Percentiles rank a stretch among this genome's conserved stretches.
Conservation (phyloP, 2,888 invertebrate species). For the Malacosoma neustria region DNA sequence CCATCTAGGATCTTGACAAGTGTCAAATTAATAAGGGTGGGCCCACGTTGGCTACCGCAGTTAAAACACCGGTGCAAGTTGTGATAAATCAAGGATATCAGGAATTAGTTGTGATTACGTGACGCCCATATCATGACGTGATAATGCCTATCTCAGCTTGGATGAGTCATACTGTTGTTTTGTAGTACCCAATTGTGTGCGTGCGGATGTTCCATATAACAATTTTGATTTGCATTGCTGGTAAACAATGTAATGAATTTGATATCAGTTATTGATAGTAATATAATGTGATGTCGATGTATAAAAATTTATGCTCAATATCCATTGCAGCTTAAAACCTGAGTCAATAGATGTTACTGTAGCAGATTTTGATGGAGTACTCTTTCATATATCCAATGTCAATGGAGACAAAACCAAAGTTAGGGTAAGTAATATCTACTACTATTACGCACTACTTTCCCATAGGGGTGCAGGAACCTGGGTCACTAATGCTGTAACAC, state of each 20-base stretch:
- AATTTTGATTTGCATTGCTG: slow-evolving; percentile 49
- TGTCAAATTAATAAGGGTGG: slow-evolving; percentile 66
- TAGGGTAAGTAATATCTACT: slow-evolving; percentile 79
- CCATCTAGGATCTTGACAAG: slow-evolving; percentile 59
- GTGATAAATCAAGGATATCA: slow-evolving; percentile 16
- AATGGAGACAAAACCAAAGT: slow-evolving; percentile 98
- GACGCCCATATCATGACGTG: slow-evolving; percentile 42
- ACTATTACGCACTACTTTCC: too few relatives aligned
- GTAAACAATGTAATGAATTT: slow-evolving; percentile 44
- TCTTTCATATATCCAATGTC: slow-evolving; percentile 98
- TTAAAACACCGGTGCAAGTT: slow-evolving; percentile 19
- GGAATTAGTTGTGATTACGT: slow-evolving; percentile 29
- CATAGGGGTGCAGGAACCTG: too few relatives aligned
- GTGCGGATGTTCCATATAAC: slow-evolving; percentile 57
- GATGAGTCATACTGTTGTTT: slow-evolving; percentile 63
- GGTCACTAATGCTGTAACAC: too few relatives aligned
- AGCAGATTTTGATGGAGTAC: slow-evolving; percentile 99
- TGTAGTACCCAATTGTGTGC: slow-evolving; percentile 42
- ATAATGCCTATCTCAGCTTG: slow-evolving; percentile 53
- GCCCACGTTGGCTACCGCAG: slow-evolving; percentile 63
- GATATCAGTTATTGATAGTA: slow-evolving; percentile 13
- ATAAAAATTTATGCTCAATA: slow-evolving; percentile 7
- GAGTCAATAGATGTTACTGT: slow-evolving; percentile 96
- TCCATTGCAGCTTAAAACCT: slow-evolving; percentile 87
- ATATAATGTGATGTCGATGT: slow-evolving; percentile 7